phyloP scores from a whole-genome alignment of 2,113 vertebrate species.

The Noturus placidus region DNA sequence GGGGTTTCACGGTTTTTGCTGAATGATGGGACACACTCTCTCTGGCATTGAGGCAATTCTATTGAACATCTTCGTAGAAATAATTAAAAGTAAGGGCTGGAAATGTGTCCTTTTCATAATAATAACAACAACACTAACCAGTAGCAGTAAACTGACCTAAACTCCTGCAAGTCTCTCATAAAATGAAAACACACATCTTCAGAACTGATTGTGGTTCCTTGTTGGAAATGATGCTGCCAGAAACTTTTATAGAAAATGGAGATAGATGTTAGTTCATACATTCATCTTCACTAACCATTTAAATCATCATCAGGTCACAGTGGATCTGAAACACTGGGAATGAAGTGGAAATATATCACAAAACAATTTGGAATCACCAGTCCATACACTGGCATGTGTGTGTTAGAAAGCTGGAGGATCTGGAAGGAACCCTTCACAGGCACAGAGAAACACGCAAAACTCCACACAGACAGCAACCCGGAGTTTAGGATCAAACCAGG shows the following conservation, averaged over 20 bases:
- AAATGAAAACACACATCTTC: neutral
- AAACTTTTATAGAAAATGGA: neutral
- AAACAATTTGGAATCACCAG: neutral
- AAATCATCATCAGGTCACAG: neutral
- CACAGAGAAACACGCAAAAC: neutral
- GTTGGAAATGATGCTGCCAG: neutral
- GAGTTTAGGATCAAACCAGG: neutral
- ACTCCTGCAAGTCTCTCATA: neutral
- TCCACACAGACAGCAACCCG: neutral
- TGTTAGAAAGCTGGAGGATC: neutral
- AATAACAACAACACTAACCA: neutral
- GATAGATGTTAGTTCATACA: neutral
- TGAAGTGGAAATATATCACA: neutral
- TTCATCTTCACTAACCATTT: neutral
- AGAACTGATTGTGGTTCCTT: neutral
- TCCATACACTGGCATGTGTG: neutral
- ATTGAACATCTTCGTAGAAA: neutral
- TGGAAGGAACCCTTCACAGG: neutral
- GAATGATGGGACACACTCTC: neutral
- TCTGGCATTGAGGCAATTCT: too few species aligned
- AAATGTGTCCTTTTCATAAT: neutral
- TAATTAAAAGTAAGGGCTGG: neutral
- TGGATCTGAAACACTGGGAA: neutral
- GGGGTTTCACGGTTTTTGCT: neutral
- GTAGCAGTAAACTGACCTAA: neutral